Percentiles rank a stretch among this genome's conserved stretches.
Conservation (phyloP, 37 sponge, comb jelly and placozoan species). For the Hexactinellida sp. region DNA sequence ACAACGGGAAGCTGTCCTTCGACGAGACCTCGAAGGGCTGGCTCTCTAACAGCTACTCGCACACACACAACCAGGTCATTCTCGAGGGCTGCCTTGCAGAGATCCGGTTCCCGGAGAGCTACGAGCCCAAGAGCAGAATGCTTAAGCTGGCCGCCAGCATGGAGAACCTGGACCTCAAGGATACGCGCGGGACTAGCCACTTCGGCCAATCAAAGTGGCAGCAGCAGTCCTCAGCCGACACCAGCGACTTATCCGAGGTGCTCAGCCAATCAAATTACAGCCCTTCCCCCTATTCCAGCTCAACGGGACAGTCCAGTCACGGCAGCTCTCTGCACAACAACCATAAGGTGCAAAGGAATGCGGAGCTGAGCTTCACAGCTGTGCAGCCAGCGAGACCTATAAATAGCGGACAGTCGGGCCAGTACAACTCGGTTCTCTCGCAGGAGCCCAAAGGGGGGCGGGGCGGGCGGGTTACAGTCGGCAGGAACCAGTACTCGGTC, state of each 20-base stretch:
- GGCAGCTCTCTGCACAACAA: not conserved
- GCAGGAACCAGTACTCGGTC: not conserved
- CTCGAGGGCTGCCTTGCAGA: not conserved
- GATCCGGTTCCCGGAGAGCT: not conserved
- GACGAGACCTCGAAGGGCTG: not conserved
- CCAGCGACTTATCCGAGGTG: not conserved
- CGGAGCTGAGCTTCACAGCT: not conserved
- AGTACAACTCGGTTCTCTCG: not conserved
- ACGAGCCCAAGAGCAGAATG: not conserved
- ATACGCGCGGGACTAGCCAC: not conserved
- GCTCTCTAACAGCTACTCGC: constrained; percentile 1
- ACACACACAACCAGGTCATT: not conserved
- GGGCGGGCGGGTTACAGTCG: too few relatives aligned
- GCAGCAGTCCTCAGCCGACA: not conserved
- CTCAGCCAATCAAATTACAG: constrained; percentile 14
- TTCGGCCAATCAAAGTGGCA: not conserved
- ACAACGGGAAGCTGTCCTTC: not conserved
- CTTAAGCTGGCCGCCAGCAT: not conserved
- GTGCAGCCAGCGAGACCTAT: not conserved
- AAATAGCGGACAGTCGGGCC: not conserved
- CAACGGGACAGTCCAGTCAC: not conserved
- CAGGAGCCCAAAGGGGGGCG: not conserved
- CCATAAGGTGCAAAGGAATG: not conserved
- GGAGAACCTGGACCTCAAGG: not conserved
- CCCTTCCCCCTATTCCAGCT: not conserved